Conservation (phyloP, 2,888 invertebrate species). For the Ophion ellenae region DNA sequence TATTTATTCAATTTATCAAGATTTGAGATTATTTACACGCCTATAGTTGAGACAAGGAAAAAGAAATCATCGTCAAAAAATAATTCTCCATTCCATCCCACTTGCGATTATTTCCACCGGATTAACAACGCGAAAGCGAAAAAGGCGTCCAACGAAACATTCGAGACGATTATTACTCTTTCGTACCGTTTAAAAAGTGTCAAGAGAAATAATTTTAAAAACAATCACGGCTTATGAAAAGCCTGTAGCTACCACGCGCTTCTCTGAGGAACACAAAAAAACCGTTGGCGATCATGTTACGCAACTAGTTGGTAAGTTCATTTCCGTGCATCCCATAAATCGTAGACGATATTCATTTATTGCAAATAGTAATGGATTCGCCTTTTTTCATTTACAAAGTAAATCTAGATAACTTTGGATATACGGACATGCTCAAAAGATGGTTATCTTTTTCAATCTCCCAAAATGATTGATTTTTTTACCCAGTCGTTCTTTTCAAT, state of each 20-base stretch:
- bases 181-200: not conserved
- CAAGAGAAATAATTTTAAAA: constrained; percentile 17
- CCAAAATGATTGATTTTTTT: not conserved
- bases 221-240: constrained; percentile 27
- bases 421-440: no score
- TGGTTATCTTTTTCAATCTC: no score
- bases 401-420: not conserved
- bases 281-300: constrained; percentile 14
- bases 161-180: not conserved
- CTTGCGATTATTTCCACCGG: not conserved
- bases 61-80: constrained; percentile 27
- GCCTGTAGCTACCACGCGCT: constrained; percentile 19
- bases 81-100: constrained; percentile 13
- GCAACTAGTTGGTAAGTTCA: constrained; percentile 51
- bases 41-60: constrained; percentile 22
- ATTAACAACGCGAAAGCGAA: not conserved
- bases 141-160: not conserved
- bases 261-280: constrained; percentile 52
- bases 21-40: constrained; percentile 23
- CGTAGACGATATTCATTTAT: not conserved
- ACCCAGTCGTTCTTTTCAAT: not conserved
- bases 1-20: constrained; percentile 47
- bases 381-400: not conserved
- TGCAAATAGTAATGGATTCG: not conserved
- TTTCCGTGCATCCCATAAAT: constrained; percentile 19